Conservation (phyloP, 1,140 invertebrate species). For the Centruroides sculpturatus region DNA sequence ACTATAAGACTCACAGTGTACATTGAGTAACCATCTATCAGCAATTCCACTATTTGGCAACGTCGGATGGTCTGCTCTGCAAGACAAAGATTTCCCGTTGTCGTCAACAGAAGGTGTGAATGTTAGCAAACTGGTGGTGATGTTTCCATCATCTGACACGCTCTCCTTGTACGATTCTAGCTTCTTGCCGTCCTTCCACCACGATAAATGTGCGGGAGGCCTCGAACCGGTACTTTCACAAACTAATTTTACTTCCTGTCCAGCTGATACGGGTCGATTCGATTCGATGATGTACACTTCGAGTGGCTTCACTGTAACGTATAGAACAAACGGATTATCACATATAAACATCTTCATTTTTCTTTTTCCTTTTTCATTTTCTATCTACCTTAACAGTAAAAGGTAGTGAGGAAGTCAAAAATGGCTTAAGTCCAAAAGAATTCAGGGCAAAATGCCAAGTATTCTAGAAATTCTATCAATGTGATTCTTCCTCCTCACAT, state of each 20-base stretch:
- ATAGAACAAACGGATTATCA: not conserved
- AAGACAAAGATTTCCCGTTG: slow-evolving; percentile 60
- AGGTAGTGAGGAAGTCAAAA: too few relatives aligned
- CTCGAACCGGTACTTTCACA: slow-evolving; percentile 18
- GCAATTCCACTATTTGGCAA: slow-evolving; percentile 43
- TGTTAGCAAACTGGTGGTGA: slow-evolving; percentile 65
- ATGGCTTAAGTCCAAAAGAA: too few relatives aligned
- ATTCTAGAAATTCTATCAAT: too few relatives aligned
- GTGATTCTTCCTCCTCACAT: too few relatives aligned
- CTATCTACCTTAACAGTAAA: too few relatives aligned
- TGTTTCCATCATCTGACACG: slow-evolving; percentile 35
- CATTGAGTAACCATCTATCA: slow-evolving; percentile 66
- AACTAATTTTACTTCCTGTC: slow-evolving; percentile 7
- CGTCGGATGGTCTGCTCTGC: slow-evolving; percentile 63
- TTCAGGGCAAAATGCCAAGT: too few relatives aligned
- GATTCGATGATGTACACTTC: slow-evolving; percentile 60
- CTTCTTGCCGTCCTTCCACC: slow-evolving; percentile 16
- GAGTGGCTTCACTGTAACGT: slow-evolving; percentile 60
- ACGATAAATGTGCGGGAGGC: slow-evolving; percentile 17
- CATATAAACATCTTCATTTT: too few relatives aligned
- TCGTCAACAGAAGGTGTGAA: slow-evolving; percentile 58
- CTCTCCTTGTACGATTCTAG: slow-evolving; percentile 23
- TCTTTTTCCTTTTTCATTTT: too few relatives aligned
- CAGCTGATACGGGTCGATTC: slow-evolving; percentile 31
- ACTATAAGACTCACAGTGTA: slow-evolving; percentile 53